These are phyloP conservation scores for Diarsia dahlii DNA, from an alignment of 2,888 invertebrate species.

Conservation along the genomic window DNA sequence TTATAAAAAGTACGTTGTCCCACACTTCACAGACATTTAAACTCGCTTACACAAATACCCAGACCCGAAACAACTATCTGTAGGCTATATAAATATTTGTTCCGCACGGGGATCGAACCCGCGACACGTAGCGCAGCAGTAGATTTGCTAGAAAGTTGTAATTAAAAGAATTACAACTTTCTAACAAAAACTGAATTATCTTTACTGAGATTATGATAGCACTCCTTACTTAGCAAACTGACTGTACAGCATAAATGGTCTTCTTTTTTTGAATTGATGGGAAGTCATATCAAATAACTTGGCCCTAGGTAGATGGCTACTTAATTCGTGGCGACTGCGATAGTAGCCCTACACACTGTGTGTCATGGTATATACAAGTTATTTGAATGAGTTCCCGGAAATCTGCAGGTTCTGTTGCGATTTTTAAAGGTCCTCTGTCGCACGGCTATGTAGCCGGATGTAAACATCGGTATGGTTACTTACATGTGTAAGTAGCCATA, in stretches of 20 bases:
- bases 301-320: background rate
- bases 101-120: no score
- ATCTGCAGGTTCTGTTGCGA: background rate
- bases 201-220: background rate
- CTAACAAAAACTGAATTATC: no score
- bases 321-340: background rate
- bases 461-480: no score
- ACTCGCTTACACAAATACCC: no score
- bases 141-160: no score
- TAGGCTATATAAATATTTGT: no score
- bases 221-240: background rate
- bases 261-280: background rate
- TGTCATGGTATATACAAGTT: background rate
- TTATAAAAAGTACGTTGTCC: no score
- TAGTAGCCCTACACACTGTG: background rate
- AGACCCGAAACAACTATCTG: no score
- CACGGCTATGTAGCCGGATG: background rate
- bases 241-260: no score
- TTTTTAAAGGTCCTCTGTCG: background rate
- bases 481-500: background rate
- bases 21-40: no score
- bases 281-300: background rate
- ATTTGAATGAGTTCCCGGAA: background rate
- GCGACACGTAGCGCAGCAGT: no score
- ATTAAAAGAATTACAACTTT: no score